Conservation (phyloP, 2,113 vertebrate species). For the Tonatia bakeri region DNA sequence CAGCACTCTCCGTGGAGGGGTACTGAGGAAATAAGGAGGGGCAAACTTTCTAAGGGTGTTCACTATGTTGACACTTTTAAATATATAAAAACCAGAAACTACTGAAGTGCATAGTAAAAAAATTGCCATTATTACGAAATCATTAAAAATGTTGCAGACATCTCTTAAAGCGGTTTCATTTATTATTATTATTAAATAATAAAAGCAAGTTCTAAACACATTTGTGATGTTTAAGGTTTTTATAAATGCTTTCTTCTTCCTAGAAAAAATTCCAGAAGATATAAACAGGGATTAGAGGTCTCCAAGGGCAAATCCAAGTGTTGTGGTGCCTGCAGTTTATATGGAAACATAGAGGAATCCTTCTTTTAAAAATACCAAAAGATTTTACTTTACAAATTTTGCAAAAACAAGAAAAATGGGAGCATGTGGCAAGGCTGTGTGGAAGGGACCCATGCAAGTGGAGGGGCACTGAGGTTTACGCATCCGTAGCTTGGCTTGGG, state of each 20-base stretch:
- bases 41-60: background rate
- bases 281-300: background rate
- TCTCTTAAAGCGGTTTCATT: background rate
- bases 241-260: background rate
- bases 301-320: background rate
- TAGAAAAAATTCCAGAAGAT: background rate
- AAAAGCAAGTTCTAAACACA: constrained; percentile 16
- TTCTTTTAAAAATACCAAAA: background rate
- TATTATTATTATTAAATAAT: background rate
- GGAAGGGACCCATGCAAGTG: background rate
- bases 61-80: background rate
- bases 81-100: background rate
- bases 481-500: background rate
- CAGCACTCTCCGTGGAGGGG: background rate
- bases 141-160: constrained; percentile 25
- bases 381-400: background rate
- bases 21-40: background rate
- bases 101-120: background rate
- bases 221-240: background rate
- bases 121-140: background rate
- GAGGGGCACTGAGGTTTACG: background rate
- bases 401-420: background rate
- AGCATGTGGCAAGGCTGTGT: background rate
- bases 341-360: background rate
- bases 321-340: background rate